These are phyloP conservation scores for Drosophila orena DNA, from an alignment of 1,140 invertebrate genomes.

Conservation along the genomic window DNA sequence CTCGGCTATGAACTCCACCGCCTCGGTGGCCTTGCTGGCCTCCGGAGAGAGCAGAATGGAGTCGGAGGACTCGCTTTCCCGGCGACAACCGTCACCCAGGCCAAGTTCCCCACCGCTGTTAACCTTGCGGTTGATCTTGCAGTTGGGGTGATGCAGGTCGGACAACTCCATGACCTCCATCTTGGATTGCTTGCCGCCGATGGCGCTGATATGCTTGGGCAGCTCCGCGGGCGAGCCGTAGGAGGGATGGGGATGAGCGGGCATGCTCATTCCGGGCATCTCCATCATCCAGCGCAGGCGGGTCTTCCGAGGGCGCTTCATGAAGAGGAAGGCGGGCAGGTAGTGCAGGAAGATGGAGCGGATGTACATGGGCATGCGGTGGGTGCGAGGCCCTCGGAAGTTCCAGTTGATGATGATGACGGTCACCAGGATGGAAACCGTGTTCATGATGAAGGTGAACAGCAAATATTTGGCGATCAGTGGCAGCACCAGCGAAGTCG, in stretches of 20 bases:
- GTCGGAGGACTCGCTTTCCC: constrained; percentile 96
- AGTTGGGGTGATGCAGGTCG: constrained; percentile 97
- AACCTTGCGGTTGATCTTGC: constrained; percentile 95
- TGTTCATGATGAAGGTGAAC: constrained; percentile 99
- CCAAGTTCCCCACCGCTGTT: constrained; percentile 89
- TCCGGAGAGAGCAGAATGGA: constrained; percentile 95
- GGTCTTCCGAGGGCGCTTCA: constrained; percentile 96
- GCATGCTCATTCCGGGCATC: constrained; percentile 93
- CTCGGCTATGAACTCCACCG: constrained; percentile 98
- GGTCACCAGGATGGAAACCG: constrained; percentile 98
- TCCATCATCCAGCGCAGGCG: constrained; percentile 98
- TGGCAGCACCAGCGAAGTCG: constrained; percentile 97
- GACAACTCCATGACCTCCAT: constrained; percentile 97
- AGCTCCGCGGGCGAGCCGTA: constrained; percentile 92
- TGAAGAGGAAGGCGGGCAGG: constrained; percentile 93
- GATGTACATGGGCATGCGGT: constrained; percentile 97
- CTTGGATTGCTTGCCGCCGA: constrained; percentile 89
- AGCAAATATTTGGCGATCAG: constrained; percentile 99
- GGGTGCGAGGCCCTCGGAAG: constrained; percentile 96
- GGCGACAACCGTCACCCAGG: constrained; percentile 88
- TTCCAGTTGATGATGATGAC: constrained; percentile 99
- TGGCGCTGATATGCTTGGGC: constrained; percentile 90
- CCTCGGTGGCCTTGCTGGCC: constrained; percentile 97
- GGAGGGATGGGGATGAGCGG: constrained; percentile 89
- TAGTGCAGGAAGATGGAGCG: constrained; percentile 97